phyloP scores from a whole-genome alignment of 2,797 vertebrate genomes.

The Ibycter americanus region DNA sequence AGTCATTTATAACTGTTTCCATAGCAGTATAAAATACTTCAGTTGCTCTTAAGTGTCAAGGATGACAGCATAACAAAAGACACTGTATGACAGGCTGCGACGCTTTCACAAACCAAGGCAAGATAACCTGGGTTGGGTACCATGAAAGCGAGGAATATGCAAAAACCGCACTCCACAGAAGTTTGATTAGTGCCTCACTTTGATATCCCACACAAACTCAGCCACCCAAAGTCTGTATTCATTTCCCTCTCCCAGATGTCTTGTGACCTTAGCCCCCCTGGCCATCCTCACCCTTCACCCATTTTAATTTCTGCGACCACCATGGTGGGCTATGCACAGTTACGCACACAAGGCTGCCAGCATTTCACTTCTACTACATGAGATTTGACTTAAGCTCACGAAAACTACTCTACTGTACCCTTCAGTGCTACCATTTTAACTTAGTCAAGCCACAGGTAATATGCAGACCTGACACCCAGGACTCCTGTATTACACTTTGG shows the following conservation, averaged over 20 bases:
- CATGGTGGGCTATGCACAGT: rapidly evolving
- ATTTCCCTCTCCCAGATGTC: background rate
- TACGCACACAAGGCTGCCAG: background rate
- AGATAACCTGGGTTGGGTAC: background rate
- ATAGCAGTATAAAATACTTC: slow-evolving; percentile 42
- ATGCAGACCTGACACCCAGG: rapidly evolving
- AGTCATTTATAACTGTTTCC: slow-evolving; percentile 63
- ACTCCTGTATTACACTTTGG: background rate
- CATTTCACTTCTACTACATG: rapidly evolving
- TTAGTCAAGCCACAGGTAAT: background rate
- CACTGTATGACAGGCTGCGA: background rate
- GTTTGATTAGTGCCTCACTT: background rate
- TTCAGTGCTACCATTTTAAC: background rate
- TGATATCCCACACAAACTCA: background rate
- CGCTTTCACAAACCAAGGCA: background rate
- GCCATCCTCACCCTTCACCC: background rate
- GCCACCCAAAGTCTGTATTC: background rate
- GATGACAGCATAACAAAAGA: slow-evolving; percentile 37
- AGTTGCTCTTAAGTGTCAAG: slow-evolving; percentile 13
- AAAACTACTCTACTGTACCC: background rate
- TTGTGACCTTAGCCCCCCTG: rapidly evolving
- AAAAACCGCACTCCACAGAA: rapidly evolving
- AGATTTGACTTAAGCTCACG: background rate
- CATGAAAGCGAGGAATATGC: background rate
- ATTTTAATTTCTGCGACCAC: rapidly evolving